Evolutionary conservation across 2,797 vertebrate genomes (phyloP), one percentile per base, ranked within the genome.

Genomic region (Poliocrania exsul): DNA sequence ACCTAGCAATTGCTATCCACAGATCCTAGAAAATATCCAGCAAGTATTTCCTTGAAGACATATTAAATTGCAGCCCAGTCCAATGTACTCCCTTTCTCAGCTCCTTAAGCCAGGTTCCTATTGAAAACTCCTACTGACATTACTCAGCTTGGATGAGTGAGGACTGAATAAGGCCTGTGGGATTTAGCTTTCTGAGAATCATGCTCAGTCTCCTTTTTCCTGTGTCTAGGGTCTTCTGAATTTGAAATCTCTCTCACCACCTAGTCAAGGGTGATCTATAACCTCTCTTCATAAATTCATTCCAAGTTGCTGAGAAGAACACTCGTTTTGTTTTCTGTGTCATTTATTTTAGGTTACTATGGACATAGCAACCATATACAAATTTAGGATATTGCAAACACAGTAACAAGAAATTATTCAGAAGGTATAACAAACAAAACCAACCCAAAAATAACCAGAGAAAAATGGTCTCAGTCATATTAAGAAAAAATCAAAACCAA

Each of bases 301-400:
- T 91, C 60, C 82, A 84, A 88, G 37, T 70, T 33, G 72, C 66
- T 79, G 61, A 72, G 35, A 82, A 40, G 33, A 90, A 29, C 10
- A 51, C 10, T 65, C 83, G 29, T 61, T 86, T 81, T 86, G 33
- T 61, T 86, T 81, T 47, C 53, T 84, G 16, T 81, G 61, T 83
- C 88, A 79, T 91, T 95, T 87, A 67, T 85, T 93, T 93, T 62
- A 44, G 17, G 92, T 95, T 87, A 44, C 92, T 75, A n/a, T 92
- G 61, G 81, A 15, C 28, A 38, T 89, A 62, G 83, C 81, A 95
- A 62, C 86, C 28, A 86, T 81, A 80, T 12, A 79, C 38, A 72
- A 69, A 88, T 67, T 81, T 33, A 91, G 21, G 20, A 16, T 53
- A 69, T 24, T 5, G 7, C 28, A 87, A 89, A 64, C 38, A 92